Evolutionary conservation across 2,113 vertebrate genomes (phyloP).

Genomic region (Neodon shergylaensis): DNA sequence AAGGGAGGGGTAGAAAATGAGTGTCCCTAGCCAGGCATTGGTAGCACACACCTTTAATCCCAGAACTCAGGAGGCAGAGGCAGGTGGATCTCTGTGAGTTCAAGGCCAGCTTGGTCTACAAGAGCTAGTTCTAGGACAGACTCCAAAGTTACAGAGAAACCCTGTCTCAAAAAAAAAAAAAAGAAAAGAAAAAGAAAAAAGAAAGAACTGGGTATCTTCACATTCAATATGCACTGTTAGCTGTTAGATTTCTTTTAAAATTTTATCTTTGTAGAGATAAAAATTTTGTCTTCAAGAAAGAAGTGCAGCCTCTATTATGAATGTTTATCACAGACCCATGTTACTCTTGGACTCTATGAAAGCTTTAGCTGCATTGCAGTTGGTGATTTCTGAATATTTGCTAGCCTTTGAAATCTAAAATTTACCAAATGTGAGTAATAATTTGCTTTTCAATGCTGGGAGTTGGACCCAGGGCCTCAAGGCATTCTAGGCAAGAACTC

Average conservation of each 20-base stretch:
- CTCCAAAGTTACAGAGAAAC: background rate
- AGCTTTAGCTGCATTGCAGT: constrained; percentile 29
- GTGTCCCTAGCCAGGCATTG: background rate
- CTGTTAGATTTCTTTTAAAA: background rate
- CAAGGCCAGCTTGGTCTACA: background rate
- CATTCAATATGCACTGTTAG: background rate
- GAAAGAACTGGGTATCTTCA: background rate
- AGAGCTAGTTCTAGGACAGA: no score
- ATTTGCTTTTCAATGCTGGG: background rate
- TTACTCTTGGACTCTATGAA: background rate
- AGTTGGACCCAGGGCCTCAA: background rate
- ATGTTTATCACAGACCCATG: background rate
- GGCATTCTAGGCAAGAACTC: background rate
- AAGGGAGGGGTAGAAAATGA: no score
- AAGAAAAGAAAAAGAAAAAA: background rate
- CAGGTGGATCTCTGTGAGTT: background rate
- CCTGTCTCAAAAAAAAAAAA: background rate
- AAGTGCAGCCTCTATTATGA: background rate
- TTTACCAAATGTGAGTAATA: background rate
- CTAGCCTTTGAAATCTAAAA: constrained; percentile 42
- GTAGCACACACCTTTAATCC: background rate
- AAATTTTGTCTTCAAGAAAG: background rate
- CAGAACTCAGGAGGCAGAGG: background rate
- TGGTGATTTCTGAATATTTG: background rate
- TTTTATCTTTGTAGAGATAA: background rate